Percentiles rank a stretch among this genome's conserved stretches.
Evolutionary conservation across 2,888 invertebrate genomes (phyloP).

Genomic region (Conchocele bisecta): DNA sequence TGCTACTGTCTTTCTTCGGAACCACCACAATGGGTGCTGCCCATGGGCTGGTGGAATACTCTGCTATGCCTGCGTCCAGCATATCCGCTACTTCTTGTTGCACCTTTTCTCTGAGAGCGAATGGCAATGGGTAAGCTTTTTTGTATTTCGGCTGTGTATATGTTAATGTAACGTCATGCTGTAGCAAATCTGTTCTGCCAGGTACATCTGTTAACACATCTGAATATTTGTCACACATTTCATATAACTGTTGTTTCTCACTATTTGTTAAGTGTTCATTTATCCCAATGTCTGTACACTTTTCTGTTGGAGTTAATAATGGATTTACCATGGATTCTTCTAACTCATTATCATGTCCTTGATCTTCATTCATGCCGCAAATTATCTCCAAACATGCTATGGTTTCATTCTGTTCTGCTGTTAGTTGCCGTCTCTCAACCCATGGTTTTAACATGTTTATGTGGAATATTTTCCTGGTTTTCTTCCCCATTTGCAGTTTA

Average conservation of each 20-base stretch:
- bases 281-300: too few species aligned
- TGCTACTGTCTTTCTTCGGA: constrained; percentile 11
- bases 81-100: constrained; percentile 3
- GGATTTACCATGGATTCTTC: too few species aligned
- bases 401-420: too few species aligned
- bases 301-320: too few species aligned
- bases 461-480: not conserved
- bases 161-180: constrained; percentile 1
- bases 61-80: constrained; percentile 22
- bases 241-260: too few species aligned
- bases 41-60: constrained; percentile 26
- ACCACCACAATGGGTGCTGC: constrained; percentile 18
- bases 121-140: constrained; percentile 13
- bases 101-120: constrained; percentile 13
- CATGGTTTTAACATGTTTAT: constrained; percentile 2
- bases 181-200: not conserved
- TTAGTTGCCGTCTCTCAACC: not conserved
- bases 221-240: not conserved
- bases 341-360: too few species aligned
- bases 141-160: not conserved
- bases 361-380: too few species aligned
- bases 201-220: constrained; percentile 10
- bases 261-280: too few species aligned
- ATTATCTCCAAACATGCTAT: too few species aligned
- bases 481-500: not conserved